These are phyloP conservation scores for Corvus hawaiiensis DNA, from an alignment of 2,113 vertebrate genomes.

Conservation along the genomic window DNA sequence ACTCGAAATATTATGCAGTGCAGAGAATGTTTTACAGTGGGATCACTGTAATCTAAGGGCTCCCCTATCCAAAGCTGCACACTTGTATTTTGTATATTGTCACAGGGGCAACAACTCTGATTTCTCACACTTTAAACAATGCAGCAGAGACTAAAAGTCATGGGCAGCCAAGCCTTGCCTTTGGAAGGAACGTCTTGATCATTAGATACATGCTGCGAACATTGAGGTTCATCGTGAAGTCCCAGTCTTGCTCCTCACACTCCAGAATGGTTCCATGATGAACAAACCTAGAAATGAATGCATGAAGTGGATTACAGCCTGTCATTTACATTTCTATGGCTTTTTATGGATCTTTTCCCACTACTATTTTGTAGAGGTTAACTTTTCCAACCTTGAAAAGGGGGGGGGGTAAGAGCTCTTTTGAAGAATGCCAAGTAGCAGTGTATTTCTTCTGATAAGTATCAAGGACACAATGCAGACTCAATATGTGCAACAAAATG, in stretches of 20 bases:
- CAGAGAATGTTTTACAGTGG: neutral
- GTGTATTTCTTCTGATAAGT: neutral
- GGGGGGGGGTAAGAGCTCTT: neutral
- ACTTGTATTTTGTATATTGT: neutral
- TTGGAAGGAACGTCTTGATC: slow-evolving; percentile 90
- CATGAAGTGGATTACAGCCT: neutral
- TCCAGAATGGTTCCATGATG: slow-evolving; percentile 90
- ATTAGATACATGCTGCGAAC: slow-evolving; percentile 94
- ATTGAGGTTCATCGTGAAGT: slow-evolving; percentile 91
- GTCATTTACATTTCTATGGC: neutral
- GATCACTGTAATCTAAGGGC: neutral
- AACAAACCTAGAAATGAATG: slow-evolving; percentile 78
- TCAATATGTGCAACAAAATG: neutral
- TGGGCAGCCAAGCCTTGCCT: slow-evolving; percentile 65
- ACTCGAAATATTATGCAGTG: neutral
- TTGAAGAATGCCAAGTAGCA: neutral
- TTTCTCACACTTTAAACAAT: neutral
- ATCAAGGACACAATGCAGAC: neutral
- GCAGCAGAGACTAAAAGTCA: neutral
- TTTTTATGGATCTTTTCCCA: neutral
- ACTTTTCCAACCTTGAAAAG: neutral
- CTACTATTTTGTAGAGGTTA: neutral
- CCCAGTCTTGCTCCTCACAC: slow-evolving; percentile 90
- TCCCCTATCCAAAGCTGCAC: neutral
- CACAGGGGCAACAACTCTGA: neutral